Percentiles rank a stretch among this genome's conserved stretches.
Evolutionary conservation across 1,140 invertebrate species (phyloP).

Genomic region (Monochamus saltuarius): DNA sequence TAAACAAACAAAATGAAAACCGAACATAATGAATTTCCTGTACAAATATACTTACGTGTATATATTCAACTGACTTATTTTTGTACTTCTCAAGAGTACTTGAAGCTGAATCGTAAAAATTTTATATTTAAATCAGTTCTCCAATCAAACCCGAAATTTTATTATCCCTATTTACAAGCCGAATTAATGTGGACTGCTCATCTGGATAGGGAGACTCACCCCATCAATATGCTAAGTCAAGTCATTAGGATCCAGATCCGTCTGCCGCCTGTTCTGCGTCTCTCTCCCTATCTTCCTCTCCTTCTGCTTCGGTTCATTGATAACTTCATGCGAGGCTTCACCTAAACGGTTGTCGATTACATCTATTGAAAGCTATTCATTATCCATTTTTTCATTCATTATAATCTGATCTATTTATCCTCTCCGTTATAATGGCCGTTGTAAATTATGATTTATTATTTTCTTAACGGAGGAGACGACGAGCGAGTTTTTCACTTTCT

Average conservation of each 20-base stretch:
- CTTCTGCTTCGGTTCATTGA: slow-evolving; percentile 4
- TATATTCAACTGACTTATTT: too few species aligned
- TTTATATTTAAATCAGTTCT: not conserved
- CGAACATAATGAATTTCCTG: too few species aligned
- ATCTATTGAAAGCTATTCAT: slow-evolving; percentile 16
- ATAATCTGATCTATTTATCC: slow-evolving; percentile 2
- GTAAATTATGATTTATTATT: slow-evolving; percentile 4
- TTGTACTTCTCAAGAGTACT: too few species aligned
- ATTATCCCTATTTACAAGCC: slow-evolving; percentile 2
- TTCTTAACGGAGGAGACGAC: not conserved
- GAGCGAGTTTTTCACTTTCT: not conserved
- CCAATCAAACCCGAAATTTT: not conserved
- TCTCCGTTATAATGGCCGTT: slow-evolving; percentile 2
- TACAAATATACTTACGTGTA: too few species aligned
- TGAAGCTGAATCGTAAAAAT: too few species aligned
- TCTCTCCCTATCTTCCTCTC: slow-evolving; percentile 1
- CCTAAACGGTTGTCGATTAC: slow-evolving; percentile 6
- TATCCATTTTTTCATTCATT: slow-evolving; percentile 7
- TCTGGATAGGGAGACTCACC: not conserved
- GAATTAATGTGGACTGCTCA: slow-evolving; percentile 4
- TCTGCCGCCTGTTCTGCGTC: slow-evolving; percentile 1
- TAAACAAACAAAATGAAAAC: too few species aligned
- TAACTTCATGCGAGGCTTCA: slow-evolving; percentile 10
- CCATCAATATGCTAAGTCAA: slow-evolving; percentile 7
- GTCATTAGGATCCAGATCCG: slow-evolving; percentile 3